Evolutionary conservation across 2,888 invertebrate species (phyloP).

Genomic region (Caenorhabditis sp.): DNA sequence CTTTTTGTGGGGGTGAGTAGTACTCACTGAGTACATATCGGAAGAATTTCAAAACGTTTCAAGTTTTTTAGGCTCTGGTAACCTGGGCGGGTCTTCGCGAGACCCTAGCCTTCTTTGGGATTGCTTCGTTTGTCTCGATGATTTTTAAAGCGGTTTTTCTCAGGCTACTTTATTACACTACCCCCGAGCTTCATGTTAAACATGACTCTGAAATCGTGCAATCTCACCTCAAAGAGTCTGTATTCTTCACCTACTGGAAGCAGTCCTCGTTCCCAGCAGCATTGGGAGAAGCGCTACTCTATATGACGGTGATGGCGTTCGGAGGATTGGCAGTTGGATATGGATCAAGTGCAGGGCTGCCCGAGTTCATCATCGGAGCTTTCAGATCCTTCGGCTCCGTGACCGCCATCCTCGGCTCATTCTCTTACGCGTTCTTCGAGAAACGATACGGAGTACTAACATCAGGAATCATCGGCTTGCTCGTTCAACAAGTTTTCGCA

Average conservation of each 20-base stretch:
- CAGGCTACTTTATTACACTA: conserved; percentile 38
- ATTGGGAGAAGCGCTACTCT: conserved; percentile 77
- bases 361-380: conserved; percentile 75
- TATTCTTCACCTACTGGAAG: conserved; percentile 60
- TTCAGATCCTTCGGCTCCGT: conserved; percentile 73
- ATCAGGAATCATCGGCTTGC: conserved; percentile 78
- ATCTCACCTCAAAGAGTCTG: not conserved
- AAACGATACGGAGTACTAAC: conserved; percentile 72
- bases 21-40: too few relatives aligned
- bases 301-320: conserved; percentile 81
- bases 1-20: conserved; percentile 73
- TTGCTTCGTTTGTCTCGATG: conserved; percentile 59
- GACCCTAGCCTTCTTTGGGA: conserved; percentile 62
- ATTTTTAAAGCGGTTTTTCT: conserved; percentile 63
- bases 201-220: conserved; percentile 34
- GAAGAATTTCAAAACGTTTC: too few relatives aligned
- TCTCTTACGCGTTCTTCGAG: conserved; percentile 77
- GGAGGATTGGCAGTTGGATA: conserved; percentile 80
- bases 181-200: conserved; percentile 51
- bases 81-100: conserved; percentile 40
- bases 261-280: conserved; percentile 76
- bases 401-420: conserved; percentile 75
- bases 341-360: conserved; percentile 75
- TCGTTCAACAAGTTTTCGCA: conserved; percentile 76
- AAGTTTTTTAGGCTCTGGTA: conserved; percentile 54